Evolutionary conservation across 2,888 invertebrate genomes (phyloP).

Genomic region (Pemphredon lugubris): DNA sequence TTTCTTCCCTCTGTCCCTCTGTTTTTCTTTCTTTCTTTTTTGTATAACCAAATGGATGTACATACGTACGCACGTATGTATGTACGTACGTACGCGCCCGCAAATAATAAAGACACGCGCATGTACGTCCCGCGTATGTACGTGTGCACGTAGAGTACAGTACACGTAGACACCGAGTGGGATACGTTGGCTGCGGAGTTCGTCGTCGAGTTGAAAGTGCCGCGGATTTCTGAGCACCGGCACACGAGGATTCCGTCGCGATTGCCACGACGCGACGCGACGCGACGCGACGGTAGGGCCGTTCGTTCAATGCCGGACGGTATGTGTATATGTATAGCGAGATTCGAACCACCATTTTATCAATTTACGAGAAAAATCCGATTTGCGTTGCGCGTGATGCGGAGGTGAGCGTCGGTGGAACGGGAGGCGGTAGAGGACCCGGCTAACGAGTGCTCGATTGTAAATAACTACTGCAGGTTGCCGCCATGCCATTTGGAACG

Average conservation of each 20-base stretch:
- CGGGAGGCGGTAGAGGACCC: constrained; percentile 47
- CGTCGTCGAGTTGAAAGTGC: constrained; percentile 31
- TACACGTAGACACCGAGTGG: neutral
- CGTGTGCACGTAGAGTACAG: no score
- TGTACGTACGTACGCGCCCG: no score
- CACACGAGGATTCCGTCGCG: constrained; percentile 24
- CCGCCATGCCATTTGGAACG: constrained; percentile 62
- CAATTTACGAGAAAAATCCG: constrained; percentile 72
- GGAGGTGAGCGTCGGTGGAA: constrained; percentile 42
- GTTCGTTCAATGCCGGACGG: constrained; percentile 40
- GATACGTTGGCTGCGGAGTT: constrained; percentile 19
- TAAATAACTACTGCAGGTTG: constrained; percentile 72
- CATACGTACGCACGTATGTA: neutral
- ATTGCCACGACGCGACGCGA: constrained; percentile 23
- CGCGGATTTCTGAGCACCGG: constrained; percentile 36
- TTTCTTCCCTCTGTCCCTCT: constrained; percentile 19
- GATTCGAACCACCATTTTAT: constrained; percentile 71
- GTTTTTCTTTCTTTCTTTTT: constrained; percentile 28
- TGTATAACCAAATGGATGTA: constrained; percentile 27
- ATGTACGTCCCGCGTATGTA: no score
- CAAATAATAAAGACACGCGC: no score
- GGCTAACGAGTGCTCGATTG: constrained; percentile 73
- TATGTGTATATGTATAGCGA: constrained; percentile 40
- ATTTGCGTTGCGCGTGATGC: constrained; percentile 66
- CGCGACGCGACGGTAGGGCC: constrained; percentile 23